Evolutionary conservation across 2,113 vertebrate species (phyloP).

Genomic region (Astatoreochromis straeleni): DNA sequence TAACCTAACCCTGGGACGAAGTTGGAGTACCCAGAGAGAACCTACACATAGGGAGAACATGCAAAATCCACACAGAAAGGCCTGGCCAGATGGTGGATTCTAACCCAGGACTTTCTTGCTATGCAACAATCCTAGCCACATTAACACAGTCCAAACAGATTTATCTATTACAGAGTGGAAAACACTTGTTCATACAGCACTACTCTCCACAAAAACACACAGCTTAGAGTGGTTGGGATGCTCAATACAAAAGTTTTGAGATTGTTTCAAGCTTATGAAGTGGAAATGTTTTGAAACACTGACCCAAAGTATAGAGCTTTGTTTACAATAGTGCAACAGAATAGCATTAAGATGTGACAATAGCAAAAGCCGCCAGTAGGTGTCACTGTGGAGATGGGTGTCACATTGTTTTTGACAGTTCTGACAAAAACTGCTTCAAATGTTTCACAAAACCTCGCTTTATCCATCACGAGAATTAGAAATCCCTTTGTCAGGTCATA

Average conservation of each 20-base stretch:
- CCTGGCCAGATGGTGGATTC: neutral
- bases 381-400: neutral
- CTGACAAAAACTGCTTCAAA: neutral
- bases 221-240: neutral
- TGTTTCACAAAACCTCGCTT: neutral
- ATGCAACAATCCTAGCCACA: neutral
- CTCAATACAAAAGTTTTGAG: neutral
- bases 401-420: neutral
- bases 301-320: neutral
- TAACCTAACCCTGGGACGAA: neutral
- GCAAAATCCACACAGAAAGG: neutral
- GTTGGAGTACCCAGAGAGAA: neutral
- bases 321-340: neutral
- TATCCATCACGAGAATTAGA: neutral
- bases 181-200: neutral
- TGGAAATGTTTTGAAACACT: neutral
- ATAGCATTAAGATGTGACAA: neutral
- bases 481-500: neutral
- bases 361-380: neutral
- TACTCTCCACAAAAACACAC: neutral
- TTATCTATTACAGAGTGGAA: neutral
- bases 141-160: neutral
- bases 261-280: neutral
- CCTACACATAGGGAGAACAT: neutral
- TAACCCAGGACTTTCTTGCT: neutral